phyloP scores from a whole-genome alignment of 2,797 vertebrate species.

The Mus caroli region DNA sequence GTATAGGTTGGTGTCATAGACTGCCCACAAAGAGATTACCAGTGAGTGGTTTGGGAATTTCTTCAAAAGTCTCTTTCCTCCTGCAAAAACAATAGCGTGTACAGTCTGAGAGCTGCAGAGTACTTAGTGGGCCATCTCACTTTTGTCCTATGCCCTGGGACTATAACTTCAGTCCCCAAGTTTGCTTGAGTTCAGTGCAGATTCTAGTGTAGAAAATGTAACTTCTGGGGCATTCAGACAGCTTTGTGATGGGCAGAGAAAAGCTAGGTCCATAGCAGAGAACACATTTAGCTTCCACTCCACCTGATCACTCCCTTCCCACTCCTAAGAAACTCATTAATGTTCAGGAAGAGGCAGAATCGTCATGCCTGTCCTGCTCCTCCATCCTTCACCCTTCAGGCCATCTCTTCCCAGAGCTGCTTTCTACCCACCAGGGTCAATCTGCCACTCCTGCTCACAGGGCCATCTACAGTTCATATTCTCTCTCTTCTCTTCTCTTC shows the following conservation, averaged over 20 bases:
- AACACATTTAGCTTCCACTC: not conserved
- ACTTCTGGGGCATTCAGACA: not conserved
- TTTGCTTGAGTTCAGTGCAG: not conserved
- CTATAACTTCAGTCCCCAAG: not conserved
- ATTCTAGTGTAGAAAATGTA: not conserved
- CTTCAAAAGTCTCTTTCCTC: conserved; percentile 6
- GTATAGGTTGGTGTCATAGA: not conserved
- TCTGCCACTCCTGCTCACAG: not conserved
- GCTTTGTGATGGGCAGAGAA: not conserved
- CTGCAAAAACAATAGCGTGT: not conserved
- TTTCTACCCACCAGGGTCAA: not conserved
- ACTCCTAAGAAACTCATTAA: not conserved
- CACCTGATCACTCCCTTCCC: not conserved
- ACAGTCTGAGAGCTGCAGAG: not conserved
- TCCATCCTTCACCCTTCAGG: too few species aligned
- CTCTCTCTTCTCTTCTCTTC: too few species aligned
- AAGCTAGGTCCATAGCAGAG: not conserved
- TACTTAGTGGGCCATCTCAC: not conserved
- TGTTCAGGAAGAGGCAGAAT: not conserved
- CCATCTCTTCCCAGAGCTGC: not conserved
- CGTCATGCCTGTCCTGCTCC: not conserved
- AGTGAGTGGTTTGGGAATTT: not conserved
- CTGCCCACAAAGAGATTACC: not conserved
- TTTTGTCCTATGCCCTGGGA: not conserved
- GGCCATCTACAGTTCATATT: not conserved